Conservation (phyloP, 2,888 invertebrate genomes). For the Platynereis dumerilii region DNA sequence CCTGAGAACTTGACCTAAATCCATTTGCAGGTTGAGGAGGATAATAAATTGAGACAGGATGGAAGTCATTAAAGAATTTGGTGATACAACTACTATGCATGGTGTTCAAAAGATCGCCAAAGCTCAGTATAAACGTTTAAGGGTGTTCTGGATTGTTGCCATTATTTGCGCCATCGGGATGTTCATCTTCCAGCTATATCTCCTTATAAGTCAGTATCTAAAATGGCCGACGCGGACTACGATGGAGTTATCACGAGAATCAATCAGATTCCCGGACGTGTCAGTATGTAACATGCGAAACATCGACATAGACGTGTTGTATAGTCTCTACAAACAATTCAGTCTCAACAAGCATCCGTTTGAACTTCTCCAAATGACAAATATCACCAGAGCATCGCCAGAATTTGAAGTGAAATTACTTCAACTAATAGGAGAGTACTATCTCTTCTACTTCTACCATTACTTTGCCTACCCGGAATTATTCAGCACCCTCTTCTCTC, state of each 20-base stretch:
- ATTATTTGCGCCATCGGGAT: neutral
- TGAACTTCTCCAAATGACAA: neutral
- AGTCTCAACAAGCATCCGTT: neutral
- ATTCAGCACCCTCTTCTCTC: neutral
- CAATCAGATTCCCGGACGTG: neutral
- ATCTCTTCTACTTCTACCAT: neutral
- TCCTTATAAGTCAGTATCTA: neutral
- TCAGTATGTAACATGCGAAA: slow-evolving; percentile 7
- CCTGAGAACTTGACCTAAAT: too few relatives aligned
- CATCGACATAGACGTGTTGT: neutral
- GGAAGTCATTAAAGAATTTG: neutral
- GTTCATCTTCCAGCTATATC: neutral
- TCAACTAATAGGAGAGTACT: neutral
- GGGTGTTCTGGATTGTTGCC: neutral
- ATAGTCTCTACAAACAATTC: neutral
- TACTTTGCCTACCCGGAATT: neutral
- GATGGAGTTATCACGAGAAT: neutral
- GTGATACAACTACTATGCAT: slow-evolving; percentile 2
- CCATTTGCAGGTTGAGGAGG: too few relatives aligned
- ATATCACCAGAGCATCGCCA: neutral
- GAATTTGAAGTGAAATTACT: neutral
- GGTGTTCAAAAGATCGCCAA: neutral
- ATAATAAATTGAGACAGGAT: too few relatives aligned
- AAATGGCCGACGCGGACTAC: neutral
- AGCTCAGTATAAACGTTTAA: neutral